Percentiles rank a stretch among this genome's conserved stretches.
These are phyloP conservation scores for Epistrophella euchroma DNA, from an alignment of 2,888 invertebrate genomes.

Conservation along the genomic window DNA sequence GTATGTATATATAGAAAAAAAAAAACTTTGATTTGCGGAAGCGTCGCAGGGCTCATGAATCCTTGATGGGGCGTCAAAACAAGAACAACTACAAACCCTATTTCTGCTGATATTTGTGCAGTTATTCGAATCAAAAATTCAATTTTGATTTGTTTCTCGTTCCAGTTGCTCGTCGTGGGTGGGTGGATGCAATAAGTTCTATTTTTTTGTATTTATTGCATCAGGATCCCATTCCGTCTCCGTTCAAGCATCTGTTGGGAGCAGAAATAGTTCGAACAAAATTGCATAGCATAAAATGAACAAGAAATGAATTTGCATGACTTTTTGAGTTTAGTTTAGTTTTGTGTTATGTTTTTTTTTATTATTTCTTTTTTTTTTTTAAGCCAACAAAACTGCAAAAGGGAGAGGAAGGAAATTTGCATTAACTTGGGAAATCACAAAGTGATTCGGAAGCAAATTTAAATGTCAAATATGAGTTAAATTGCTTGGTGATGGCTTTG, in stretches of 20 bases:
- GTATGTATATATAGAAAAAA: not conserved
- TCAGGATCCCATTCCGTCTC: constrained; percentile 1
- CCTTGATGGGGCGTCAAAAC: constrained; percentile 56
- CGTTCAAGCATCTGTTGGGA: constrained; percentile 16
- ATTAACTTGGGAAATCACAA: constrained; percentile 64
- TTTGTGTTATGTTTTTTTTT: not conserved
- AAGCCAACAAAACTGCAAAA: not conserved
- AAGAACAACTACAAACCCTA: constrained; percentile 33
- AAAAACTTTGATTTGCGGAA: constrained; percentile 44
- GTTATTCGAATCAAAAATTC: constrained; percentile 69
- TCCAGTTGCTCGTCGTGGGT: not conserved
- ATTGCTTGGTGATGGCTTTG: constrained; percentile 14
- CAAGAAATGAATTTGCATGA: constrained; percentile 57
- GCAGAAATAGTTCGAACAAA: constrained; percentile 31
- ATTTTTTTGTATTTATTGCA: constrained; percentile 24
- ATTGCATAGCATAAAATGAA: constrained; percentile 36
- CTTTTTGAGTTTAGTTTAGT: constrained; percentile 14
- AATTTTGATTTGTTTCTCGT: constrained; percentile 68
- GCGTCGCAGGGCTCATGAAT: constrained; percentile 68
- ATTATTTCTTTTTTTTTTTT: not conserved
- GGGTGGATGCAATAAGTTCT: constrained; percentile 7
- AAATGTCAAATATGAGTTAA: constrained; percentile 55
- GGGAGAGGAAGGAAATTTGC: constrained; percentile 40
- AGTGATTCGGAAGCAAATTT: constrained; percentile 56
- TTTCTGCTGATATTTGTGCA: constrained; percentile 49